Evolutionary conservation across 2,113 vertebrate genomes (phyloP).

Genomic region (Dendropsophus ebraccatus): DNA sequence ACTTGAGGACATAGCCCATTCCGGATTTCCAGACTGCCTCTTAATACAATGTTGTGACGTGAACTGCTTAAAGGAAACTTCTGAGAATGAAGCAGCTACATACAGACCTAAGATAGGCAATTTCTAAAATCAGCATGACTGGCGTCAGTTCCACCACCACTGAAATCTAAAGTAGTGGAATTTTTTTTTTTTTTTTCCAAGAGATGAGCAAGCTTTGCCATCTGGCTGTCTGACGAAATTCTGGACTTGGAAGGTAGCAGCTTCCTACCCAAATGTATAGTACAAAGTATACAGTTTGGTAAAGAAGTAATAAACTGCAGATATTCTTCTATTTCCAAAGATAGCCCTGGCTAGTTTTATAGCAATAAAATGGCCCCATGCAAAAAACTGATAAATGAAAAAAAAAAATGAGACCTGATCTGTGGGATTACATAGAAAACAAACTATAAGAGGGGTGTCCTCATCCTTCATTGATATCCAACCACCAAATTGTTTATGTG

Average conservation of each 20-base stretch:
- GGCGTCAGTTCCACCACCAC: background rate
- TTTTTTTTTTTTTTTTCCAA: background rate
- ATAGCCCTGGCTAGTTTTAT: background rate
- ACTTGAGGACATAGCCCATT: background rate
- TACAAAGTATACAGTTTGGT: background rate
- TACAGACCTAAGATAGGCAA: background rate
- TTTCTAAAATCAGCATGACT: background rate
- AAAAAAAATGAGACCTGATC: too few species aligned
- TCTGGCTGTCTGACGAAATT: background rate
- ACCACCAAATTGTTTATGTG: too few species aligned
- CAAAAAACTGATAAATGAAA: background rate
- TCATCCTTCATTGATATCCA: too few species aligned
- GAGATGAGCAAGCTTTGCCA: background rate
- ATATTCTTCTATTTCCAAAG: too few species aligned
- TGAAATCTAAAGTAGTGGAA: background rate
- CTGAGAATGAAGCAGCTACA: background rate
- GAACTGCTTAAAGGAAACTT: background rate
- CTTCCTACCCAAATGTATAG: background rate
- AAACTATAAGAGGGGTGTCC: too few species aligned
- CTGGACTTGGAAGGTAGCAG: background rate
- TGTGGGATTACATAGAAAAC: too few species aligned
- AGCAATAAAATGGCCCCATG: background rate
- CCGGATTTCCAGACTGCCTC: background rate
- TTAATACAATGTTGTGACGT: background rate
- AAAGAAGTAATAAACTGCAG: too few species aligned